phyloP scores from a whole-genome alignment of 1,140 invertebrate genomes.

The Drosophila pectinifera region DNA sequence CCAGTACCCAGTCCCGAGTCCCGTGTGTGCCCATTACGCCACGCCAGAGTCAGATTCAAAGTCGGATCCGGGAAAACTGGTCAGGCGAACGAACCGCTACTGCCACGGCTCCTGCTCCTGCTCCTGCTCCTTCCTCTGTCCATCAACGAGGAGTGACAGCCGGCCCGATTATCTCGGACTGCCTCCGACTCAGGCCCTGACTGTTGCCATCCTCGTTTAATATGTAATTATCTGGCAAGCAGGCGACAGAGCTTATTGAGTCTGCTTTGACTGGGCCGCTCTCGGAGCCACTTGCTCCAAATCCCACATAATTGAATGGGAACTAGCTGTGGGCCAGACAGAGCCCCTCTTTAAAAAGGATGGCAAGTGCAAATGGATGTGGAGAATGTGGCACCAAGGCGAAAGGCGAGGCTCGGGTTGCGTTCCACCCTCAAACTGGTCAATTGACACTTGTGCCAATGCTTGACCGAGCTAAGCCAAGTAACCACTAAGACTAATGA shows the following conservation, averaged over 20 bases:
- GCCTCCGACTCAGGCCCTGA: slow-evolving; percentile 24
- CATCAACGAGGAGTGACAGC: slow-evolving; percentile 36
- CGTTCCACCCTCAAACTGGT: slow-evolving; percentile 57
- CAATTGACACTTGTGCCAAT: slow-evolving; percentile 75
- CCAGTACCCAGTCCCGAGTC: slow-evolving; percentile 9
- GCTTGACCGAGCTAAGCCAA: slow-evolving; percentile 57
- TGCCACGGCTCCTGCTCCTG: slow-evolving; percentile 16
- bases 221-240: slow-evolving; percentile 60
- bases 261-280: slow-evolving; percentile 34
- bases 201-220: slow-evolving; percentile 32
- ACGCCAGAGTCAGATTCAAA: slow-evolving; percentile 21
- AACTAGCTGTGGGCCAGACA: slow-evolving; percentile 10
- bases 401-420: slow-evolving; percentile 19
- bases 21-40: slow-evolving; percentile 78
- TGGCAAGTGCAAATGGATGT: slow-evolving; percentile 48
- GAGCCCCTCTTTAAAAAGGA: slow-evolving; percentile 19
- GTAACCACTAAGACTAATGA: slow-evolving; percentile 81
- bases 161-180: slow-evolving; percentile 51
- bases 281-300: slow-evolving; percentile 45
- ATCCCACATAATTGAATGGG: slow-evolving; percentile 74
- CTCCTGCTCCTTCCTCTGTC: slow-evolving; percentile 15
- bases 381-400: slow-evolving; percentile 15
- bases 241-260: slow-evolving; percentile 47
- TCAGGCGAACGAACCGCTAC: slow-evolving; percentile 33
- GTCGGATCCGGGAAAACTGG: slow-evolving; percentile 37